A percentile compares a stretch with the other conserved stretches of the same genome.
These are phyloP conservation scores for Lophius piscatorius DNA, from an alignment of 2,113 vertebrate genomes.

Conservation along the genomic window DNA sequence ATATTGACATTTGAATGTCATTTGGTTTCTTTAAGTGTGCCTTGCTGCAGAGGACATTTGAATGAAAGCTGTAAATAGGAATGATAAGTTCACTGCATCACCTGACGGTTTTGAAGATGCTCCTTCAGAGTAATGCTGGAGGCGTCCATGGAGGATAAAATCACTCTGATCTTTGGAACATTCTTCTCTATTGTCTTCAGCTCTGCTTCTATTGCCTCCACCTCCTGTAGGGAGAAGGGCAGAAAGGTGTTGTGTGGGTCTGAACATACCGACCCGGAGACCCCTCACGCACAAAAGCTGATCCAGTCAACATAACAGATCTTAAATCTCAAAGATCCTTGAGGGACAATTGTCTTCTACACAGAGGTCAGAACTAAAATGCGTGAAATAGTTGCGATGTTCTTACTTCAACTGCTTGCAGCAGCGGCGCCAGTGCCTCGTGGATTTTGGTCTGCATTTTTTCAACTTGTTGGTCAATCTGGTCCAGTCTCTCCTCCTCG, in stretches of 20 bases:
- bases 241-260: no score
- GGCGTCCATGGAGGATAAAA: slow-evolving; percentile 86
- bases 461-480: slow-evolving; percentile 74
- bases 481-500: slow-evolving; percentile 73
- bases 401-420: slow-evolving; percentile 84
- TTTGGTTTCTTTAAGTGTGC: no score
- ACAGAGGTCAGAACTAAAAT: no score
- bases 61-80: no score
- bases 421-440: slow-evolving; percentile 82
- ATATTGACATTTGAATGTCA: no score
- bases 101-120: slow-evolving; percentile 87
- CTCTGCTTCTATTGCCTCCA: slow-evolving; percentile 87
- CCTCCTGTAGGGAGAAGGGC: slow-evolving; percentile 74
- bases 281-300: no score
- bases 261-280: no score
- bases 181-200: slow-evolving; percentile 88
- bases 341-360: no score
- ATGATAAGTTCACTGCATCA: no score
- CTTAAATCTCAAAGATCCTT: no score
- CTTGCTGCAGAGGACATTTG: no score
- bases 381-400: background rate
- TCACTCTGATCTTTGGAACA: slow-evolving; percentile 84
- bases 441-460: slow-evolving; percentile 81
- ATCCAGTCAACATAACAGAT: no score
- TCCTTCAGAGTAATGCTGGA: slow-evolving; percentile 82